Base-by-base conservation (phyloP, 2,113 vertebrate species). In the Irena cyanogastra region DNA sequence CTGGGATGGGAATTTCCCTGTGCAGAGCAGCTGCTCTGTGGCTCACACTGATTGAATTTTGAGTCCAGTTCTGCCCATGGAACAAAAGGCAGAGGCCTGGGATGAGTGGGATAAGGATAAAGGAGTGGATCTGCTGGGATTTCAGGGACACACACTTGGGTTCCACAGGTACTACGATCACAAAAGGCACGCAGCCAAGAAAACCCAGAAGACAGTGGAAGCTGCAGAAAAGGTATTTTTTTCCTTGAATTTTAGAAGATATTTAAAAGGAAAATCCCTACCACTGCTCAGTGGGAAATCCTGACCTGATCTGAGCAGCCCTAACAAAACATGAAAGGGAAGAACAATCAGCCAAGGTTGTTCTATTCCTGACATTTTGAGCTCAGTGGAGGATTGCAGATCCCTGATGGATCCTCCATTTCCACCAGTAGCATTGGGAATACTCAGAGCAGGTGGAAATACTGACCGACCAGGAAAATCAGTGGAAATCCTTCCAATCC, bases 151-250 rank as follows among this genome's bases (percentile, higher is more conserved):
- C 77, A 28, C 80, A 3, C 63, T 35, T 47, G 47, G 94, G 17
- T 96, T 68, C 95, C 63, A 45, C 96, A 99, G 99, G 95, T 99
- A 99, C 95, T 99, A 99, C 3, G 99, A 99, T 96, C 98, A 97
- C 96, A 99, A 99, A 93, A 98, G 99, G 44, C 98, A 96, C 0
- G 99, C 99, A 74, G 99, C 99, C 80, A 99, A 98, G 96, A 99
- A 99, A 94, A 99, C 99, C 24, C 99, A 99, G 97, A 99, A 99
- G 97, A 99, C 99, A 1, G 98, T 99, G 23, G 99, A 99, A 97
- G 99, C 99, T 85, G 98, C 99, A 57, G 98, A 98, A 88, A 99
- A 99, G 98, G 99, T 99, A 79, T 21, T 70, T 83, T 61, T 69
- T 85, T 57, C 13, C 22, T 49, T 71, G 47, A 12, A 8, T 88